phyloP scores from a whole-genome alignment of 2,888 invertebrate genomes.

The Euplexia lucipara region DNA sequence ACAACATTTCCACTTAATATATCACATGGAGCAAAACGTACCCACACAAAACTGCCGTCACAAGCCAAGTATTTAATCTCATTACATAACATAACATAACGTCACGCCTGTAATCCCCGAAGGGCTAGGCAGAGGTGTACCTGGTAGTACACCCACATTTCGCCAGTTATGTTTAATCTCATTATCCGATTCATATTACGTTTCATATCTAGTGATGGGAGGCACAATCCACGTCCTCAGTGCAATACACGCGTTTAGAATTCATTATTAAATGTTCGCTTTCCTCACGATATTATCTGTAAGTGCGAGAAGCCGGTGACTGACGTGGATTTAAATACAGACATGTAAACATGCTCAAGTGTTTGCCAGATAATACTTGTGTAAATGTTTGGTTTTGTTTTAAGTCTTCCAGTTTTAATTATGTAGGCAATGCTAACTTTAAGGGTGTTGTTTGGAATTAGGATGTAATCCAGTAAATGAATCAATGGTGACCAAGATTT shows the following conservation, averaged over 20 bases:
- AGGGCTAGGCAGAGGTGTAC: too few species aligned
- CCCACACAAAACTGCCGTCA: constrained; percentile 29
- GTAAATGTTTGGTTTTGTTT: constrained; percentile 16
- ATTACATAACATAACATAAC: too few species aligned
- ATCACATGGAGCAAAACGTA: constrained; percentile 2
- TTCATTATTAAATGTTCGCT: constrained; percentile 54
- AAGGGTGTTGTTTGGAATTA: not conserved
- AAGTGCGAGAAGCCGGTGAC: constrained; percentile 51
- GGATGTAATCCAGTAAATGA: not conserved
- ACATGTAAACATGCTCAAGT: constrained; percentile 28
- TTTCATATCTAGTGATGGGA: constrained; percentile 39
- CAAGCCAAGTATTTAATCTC: constrained; percentile 44
- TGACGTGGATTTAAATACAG: constrained; percentile 42
- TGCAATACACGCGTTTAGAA: constrained; percentile 55
- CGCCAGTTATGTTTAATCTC: too few species aligned
- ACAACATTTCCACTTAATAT: not conserved
- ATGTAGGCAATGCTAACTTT: not conserved
- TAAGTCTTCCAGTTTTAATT: constrained; percentile 14
- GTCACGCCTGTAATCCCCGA: too few species aligned
- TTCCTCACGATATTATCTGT: constrained; percentile 38
- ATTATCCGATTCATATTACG: constrained; percentile 50
- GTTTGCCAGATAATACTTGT: constrained; percentile 11
- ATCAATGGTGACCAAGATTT: not conserved
- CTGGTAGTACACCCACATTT: too few species aligned
- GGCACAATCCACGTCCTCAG: constrained; percentile 36